These are phyloP conservation scores for Laodelphax striatellus DNA, from an alignment of 1,140 invertebrate species.

Conservation along the genomic window DNA sequence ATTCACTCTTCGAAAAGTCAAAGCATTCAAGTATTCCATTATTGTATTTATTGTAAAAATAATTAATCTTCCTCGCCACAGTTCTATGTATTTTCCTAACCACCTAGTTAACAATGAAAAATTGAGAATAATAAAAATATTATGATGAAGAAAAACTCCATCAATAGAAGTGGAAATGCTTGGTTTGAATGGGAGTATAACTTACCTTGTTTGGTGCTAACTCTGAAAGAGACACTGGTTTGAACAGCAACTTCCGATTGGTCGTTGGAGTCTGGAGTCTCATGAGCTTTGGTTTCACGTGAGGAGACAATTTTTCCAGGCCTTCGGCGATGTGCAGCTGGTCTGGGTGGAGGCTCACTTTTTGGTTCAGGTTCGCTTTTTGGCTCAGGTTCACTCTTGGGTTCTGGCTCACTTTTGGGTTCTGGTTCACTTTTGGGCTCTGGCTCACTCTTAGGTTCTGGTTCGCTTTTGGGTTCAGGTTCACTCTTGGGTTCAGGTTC, in stretches of 20 bases:
- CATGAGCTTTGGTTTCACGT: constrained; percentile 13
- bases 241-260: constrained; percentile 46
- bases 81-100: no score
- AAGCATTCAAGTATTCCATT: no score
- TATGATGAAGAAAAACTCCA: not conserved
- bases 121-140: no score
- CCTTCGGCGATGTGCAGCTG: constrained; percentile 7
- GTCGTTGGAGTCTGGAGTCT: constrained; percentile 13
- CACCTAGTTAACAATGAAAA: no score
- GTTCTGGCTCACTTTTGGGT: constrained; percentile 35
- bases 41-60: no score
- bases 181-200: no score
- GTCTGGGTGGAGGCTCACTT: constrained; percentile 27
- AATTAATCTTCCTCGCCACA: no score
- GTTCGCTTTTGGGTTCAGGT: constrained; percentile 28
- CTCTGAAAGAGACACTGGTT: constrained; percentile 58
- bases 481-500: constrained; percentile 32
- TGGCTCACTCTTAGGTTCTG: constrained; percentile 25
- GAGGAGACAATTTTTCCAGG: constrained; percentile 14
- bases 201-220: constrained; percentile 34
- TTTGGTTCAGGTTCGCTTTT: constrained; percentile 30
- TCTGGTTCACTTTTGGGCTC: constrained; percentile 34
- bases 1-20: no score
- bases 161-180: no score
- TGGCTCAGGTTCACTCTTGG: constrained; percentile 35